Percentiles rank a stretch among this genome's conserved stretches.
These are phyloP conservation scores for Austrolebias charrua DNA, from an alignment of 2,797 vertebrate genomes.

Conservation along the genomic window DNA sequence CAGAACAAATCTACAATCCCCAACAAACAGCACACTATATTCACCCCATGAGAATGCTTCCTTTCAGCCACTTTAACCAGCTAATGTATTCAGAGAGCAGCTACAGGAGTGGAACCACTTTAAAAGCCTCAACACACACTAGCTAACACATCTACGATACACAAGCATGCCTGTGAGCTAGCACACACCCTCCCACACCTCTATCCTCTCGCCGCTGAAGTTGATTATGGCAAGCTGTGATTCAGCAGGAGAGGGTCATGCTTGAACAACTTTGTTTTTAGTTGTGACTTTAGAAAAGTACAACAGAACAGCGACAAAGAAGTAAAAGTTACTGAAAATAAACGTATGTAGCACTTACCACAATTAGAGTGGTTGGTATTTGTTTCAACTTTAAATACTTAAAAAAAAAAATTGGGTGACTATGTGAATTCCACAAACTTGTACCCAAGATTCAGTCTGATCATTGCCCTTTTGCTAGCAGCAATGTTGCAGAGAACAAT, in stretches of 20 bases:
- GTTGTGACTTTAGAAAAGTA: conserved; percentile 45
- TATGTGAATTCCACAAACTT: too few relatives aligned
- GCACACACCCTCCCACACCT: conserved; percentile 46
- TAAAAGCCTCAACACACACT: conserved; percentile 45
- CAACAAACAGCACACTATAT: conserved; percentile 8
- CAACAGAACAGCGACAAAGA: conserved; percentile 13
- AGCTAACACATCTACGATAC: conserved; percentile 9
- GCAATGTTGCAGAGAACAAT: not conserved
- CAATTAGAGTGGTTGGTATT: not conserved
- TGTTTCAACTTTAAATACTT: not conserved
- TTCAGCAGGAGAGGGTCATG: conserved; percentile 65
- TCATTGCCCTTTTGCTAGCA: not conserved
- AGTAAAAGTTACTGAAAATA: conserved; percentile 14
- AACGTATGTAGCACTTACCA: not conserved
- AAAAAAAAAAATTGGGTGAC: too few relatives aligned
- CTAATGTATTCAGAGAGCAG: conserved; percentile 57
- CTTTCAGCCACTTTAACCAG: conserved; percentile 59
- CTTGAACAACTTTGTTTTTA: conserved; percentile 53
- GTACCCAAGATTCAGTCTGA: not conserved
- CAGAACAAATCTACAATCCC: conserved; percentile 1
- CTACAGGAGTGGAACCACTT: conserved; percentile 54
- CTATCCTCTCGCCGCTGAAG: conserved; percentile 44
- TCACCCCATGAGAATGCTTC: conserved; percentile 39
- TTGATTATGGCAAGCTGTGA: conserved; percentile 54
- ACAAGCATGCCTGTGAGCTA: conserved; percentile 5